Conservation (phyloP, 2,888 invertebrate species). For the Xylota sylvarum region DNA sequence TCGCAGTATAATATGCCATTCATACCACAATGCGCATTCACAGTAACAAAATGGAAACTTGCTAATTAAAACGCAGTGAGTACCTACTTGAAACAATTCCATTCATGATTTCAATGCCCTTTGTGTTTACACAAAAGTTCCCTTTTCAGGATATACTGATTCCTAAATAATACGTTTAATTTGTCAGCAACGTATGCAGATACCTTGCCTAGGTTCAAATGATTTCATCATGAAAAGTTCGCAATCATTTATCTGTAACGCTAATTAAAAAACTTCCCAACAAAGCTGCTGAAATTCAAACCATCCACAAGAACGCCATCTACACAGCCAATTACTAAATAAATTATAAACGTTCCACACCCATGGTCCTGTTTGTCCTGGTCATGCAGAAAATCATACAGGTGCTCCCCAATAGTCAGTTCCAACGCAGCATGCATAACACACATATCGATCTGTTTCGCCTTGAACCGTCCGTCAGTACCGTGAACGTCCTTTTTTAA, state of each 20-base stretch:
- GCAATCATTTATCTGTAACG: slow-evolving; percentile 20
- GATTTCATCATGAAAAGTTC: slow-evolving; percentile 42
- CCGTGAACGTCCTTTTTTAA: slow-evolving; percentile 21
- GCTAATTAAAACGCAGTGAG: not conserved
- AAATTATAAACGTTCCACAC: slow-evolving; percentile 56
- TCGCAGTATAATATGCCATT: too few species aligned
- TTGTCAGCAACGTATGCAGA: not conserved
- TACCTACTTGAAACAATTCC: not conserved
- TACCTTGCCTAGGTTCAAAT: not conserved
- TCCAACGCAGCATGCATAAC: slow-evolving; percentile 7
- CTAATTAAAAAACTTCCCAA: slow-evolving; percentile 59
- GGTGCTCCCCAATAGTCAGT: slow-evolving; percentile 35
- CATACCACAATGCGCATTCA: too few species aligned
- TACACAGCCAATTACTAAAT: slow-evolving; percentile 46
- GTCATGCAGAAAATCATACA: slow-evolving; percentile 58
- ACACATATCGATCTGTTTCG: slow-evolving; percentile 54
- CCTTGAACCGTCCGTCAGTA: slow-evolving; percentile 48
- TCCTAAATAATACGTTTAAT: not conserved
- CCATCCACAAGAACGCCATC: not conserved
- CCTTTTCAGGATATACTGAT: not conserved
- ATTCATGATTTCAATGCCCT: not conserved
- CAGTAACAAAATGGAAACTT: not conserved
- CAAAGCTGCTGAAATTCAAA: slow-evolving; percentile 31
- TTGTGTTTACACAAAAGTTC: not conserved
- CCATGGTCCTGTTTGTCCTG: slow-evolving; percentile 12